Evolutionary conservation across 2,113 vertebrate species (phyloP), one percentile per base, ranked within the genome.

Genomic region (Amphiprion ocellaris): DNA sequence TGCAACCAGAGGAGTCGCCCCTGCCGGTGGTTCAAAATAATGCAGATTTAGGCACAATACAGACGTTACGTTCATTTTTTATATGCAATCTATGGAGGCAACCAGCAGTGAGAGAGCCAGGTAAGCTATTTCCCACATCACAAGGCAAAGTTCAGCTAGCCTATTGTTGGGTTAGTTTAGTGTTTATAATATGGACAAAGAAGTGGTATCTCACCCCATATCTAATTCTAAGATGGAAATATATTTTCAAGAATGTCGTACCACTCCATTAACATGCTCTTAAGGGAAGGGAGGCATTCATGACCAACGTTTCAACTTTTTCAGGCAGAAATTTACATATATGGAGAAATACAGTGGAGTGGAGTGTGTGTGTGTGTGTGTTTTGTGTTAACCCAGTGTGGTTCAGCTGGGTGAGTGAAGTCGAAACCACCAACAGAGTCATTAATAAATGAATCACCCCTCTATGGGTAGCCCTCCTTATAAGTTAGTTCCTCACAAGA

Each of bases 401-500:
- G 26, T 56, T 77, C 11, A 49, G 49, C 44, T 66, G 44, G 56
- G 23, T 58, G 68, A 76, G 83, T 65, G 46, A 66, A 70, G 21
- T 59, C 24, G 10, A 74, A 84, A 37, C 47, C 61, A 58, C 67
- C 39, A 67, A 58, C 10, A 47, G 21, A 61, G 61, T 41, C 69
- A 28, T 63, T 12, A 21, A 47, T 1, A n/a, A 55, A 19, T 89
- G 83, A 89, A 62, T 85, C 84, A 86, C 14, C 4, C 26, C 50
- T 46, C 79, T 70, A 74, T 74, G 15, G 58, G 66, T 62, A 28
- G 62, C 7, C 10, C 19, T 41, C 17, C 15, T 49, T n/a, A 33
- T 49, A 68, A 41, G 17, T 79, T 66, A 68, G 14, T 26, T 56
- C 50, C 64, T 72, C 39, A 53, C 49, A 16, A 30, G 33, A 10